These are phyloP conservation scores for Setipinna tenuifilis DNA, from an alignment of 2,797 vertebrate species.

Conservation along the genomic window DNA sequence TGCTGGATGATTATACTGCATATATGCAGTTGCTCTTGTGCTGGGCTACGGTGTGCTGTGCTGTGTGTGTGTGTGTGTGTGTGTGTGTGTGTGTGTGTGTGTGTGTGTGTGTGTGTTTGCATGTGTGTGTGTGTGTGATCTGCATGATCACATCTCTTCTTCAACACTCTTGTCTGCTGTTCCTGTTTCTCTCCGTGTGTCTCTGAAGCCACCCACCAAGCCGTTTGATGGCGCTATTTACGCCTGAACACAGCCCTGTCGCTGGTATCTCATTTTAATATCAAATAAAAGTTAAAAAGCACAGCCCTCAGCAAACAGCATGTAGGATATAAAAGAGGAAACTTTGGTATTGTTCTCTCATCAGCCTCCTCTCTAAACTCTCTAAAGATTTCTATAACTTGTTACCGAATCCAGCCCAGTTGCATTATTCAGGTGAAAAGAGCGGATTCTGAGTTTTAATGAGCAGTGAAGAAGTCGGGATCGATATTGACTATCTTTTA, in stretches of 20 bases:
- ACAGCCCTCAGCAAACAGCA: neutral
- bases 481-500: neutral
- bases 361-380: neutral
- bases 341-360: neutral
- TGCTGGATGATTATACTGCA: neutral
- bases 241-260: neutral
- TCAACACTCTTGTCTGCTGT: neutral
- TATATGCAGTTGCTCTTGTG: neutral
- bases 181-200: neutral
- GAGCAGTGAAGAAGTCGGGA: neutral
- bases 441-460: neutral
- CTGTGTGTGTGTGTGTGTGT: too few species aligned
- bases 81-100: neutral
- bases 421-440: neutral
- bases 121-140: neutral
- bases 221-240: neutral
- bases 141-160: neutral
- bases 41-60: slow-evolving; percentile 1
- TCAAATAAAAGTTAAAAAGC: slow-evolving; percentile 8
- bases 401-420: neutral
- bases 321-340: neutral
- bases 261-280: neutral
- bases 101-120: neutral
- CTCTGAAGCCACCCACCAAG: neutral
- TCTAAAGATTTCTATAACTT: too few species aligned